Percentiles rank a stretch among this genome's conserved stretches.
Conservation (phyloP, 2,888 invertebrate genomes). For the Steinernema carpocapsae region DNA sequence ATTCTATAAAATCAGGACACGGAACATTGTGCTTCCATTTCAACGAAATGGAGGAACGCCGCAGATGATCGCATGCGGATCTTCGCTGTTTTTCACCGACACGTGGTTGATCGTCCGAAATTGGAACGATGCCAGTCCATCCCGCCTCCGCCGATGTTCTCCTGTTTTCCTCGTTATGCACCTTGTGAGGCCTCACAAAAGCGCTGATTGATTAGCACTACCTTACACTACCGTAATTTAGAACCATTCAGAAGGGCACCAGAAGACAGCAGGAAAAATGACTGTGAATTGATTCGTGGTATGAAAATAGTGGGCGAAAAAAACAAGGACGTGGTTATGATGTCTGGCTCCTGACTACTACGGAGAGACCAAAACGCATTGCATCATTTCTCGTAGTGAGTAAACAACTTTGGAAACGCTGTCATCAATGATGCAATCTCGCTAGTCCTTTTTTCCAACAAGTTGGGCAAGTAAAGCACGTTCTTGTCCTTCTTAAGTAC, state of each 20-base stretch:
- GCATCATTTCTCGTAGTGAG: conserved; percentile 11
- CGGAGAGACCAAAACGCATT: neutral
- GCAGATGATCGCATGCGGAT: neutral
- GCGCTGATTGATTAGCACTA: too few relatives aligned
- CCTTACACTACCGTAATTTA: neutral
- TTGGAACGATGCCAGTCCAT: conserved; percentile 13
- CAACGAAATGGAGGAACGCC: conserved; percentile 16
- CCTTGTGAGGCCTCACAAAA: too few relatives aligned
- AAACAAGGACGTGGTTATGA: neutral
- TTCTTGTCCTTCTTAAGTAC: too few relatives aligned
- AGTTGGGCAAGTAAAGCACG: neutral
- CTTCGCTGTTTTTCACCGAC: conserved; percentile 4
- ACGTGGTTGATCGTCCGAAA: neutral
- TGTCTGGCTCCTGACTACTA: neutral
- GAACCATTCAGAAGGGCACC: neutral
- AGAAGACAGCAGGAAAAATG: too few relatives aligned
- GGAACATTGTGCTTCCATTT: neutral
- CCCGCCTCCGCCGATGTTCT: neutral
- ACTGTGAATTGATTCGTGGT: too few relatives aligned
- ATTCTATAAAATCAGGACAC: neutral
- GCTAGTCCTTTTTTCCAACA: neutral
- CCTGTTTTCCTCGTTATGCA: too few relatives aligned
- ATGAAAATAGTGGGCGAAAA: too few relatives aligned
- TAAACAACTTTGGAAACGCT: neutral
- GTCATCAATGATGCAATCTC: conserved; percentile 14